phyloP scores from a whole-genome alignment of 2,113 vertebrate species.

The Microcebus ravelobensis region DNA sequence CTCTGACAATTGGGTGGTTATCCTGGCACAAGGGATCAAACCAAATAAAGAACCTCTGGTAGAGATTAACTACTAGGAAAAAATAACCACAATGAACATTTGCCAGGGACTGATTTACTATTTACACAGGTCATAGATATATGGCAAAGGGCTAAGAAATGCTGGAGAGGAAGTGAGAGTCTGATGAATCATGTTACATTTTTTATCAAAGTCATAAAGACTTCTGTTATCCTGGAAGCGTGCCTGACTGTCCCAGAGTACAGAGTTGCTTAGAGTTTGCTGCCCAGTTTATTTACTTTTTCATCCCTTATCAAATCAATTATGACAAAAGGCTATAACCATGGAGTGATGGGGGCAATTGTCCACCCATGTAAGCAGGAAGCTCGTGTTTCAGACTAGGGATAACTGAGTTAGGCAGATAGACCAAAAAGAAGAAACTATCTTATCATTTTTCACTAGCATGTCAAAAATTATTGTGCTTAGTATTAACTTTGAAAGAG shows the following conservation, averaged over 20 bases:
- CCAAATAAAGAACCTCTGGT: neutral
- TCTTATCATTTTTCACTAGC: neutral
- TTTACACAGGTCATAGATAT: neutral
- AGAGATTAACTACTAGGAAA: neutral
- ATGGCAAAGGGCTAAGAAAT: neutral
- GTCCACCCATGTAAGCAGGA: neutral
- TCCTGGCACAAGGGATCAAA: neutral
- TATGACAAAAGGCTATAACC: neutral
- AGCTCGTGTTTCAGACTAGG: neutral
- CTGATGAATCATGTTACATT: neutral
- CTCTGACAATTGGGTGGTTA: neutral
- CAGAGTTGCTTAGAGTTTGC: neutral
- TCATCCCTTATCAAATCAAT: neutral
- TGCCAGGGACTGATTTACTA: neutral
- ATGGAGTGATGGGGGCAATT: rapidly evolving
- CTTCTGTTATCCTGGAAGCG: neutral
- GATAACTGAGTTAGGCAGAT: neutral
- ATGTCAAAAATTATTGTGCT: neutral
- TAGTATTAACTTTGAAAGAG: neutral
- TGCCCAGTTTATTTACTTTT: neutral
- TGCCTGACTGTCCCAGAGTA: neutral
- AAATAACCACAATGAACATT: neutral
- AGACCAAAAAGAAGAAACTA: neutral
- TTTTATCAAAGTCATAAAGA: neutral
- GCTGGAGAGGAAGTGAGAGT: neutral